Evolutionary conservation across 2,797 vertebrate species (phyloP).

Genomic region (Micromesistius poutassou): DNA sequence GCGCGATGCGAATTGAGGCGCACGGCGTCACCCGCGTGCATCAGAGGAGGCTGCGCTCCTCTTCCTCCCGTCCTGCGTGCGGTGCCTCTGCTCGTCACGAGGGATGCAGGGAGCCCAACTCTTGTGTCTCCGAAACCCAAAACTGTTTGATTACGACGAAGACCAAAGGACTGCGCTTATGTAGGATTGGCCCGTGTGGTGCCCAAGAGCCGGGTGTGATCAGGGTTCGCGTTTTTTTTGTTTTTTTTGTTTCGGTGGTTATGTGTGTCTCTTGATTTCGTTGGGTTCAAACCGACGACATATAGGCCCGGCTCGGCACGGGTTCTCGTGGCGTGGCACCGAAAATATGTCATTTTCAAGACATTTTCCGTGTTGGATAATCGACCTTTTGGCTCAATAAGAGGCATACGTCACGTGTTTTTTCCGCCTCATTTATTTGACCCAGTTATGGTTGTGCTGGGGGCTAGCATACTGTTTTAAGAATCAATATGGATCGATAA

Average conservation of each 20-base stretch:
- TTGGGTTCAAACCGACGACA: no score
- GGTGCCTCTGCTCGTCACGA: not conserved
- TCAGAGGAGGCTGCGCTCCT: conserved; percentile 51
- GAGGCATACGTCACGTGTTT: not conserved
- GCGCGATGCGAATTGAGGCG: conserved; percentile 65
- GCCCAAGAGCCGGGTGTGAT: no score
- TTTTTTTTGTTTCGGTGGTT: no score
- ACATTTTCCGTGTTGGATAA: not conserved
- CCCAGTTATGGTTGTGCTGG: not conserved
- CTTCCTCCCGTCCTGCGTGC: not conserved
- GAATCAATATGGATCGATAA: not conserved
- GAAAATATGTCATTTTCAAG: not conserved
- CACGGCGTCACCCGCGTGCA: conserved; percentile 72
- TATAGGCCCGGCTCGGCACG: no score
- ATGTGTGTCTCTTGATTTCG: no score
- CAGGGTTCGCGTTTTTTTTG: no score
- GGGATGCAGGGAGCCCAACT: not conserved
- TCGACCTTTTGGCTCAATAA: not conserved
- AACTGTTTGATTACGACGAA: not conserved
- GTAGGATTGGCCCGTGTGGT: no score
- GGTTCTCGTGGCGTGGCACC: not conserved
- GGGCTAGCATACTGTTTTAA: not conserved
- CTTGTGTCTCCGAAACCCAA: not conserved
- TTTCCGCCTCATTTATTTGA: not conserved
- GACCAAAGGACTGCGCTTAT: no score